Base-by-base conservation (phyloP, 2,888 invertebrate genomes). In the Pammene aurita region DNA sequence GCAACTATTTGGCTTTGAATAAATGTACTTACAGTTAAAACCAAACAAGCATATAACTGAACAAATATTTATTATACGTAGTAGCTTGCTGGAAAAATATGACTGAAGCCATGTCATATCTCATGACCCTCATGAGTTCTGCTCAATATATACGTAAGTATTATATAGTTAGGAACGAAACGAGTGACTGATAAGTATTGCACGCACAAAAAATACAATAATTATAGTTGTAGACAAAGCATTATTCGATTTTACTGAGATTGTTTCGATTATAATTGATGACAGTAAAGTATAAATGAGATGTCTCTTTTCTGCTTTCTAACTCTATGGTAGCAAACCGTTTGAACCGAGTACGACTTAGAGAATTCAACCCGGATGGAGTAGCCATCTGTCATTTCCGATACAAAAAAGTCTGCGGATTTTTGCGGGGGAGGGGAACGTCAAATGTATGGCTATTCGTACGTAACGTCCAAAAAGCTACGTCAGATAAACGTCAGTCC, bases 1-100 rank as follows among this genome's bases (percentile, higher is more conserved):
- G 92, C 92, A 92, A 92, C 90, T 91, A 90, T 92, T 92, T 92
- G 92, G 92, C 92, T 91, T 90, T 86, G 84, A 85, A 89, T 83
- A 84, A 61, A 57, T 57, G 46, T 60, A 58, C 69, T 58, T 83
- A 81, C 82, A 82, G 77, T 82, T 81, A 78, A 82, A 82, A 80
- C 81, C 80, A 78, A 78, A 80, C 80, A 74, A 75, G 66, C 61
- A 60, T 56, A 42, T 34, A 77, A 78, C 78, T 76, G 54, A 42
- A 69, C 54, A 66, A 58, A 54, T 54, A 54, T 50, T 52, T 34
- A 46, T 50, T n/a, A 46, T 26, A 26, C 4, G 26, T 46, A 44
- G 16, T 34, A 64, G 35, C 34, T 52, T 50, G 60, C 35, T 60
- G 44, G 71, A 71, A 73, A 46, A 73, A 68, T 73, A 72, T 61